phyloP scores from a whole-genome alignment of 2,113 vertebrate genomes.

The Pionites leucogaster region DNA sequence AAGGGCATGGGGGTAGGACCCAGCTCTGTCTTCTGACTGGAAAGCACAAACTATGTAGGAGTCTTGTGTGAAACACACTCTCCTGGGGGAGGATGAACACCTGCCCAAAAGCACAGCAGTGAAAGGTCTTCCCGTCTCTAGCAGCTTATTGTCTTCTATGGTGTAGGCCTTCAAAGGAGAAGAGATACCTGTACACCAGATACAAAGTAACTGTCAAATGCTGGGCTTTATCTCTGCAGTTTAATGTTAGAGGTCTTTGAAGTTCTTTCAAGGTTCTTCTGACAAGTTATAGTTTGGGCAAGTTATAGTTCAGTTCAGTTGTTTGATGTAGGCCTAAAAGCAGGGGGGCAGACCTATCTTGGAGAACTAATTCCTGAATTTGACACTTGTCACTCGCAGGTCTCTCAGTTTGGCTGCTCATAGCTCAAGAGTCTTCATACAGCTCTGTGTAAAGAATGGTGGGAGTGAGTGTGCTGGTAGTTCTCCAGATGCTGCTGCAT shows the following conservation, averaged over 20 bases:
- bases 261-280: neutral
- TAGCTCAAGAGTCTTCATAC: neutral
- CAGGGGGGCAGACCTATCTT: neutral
- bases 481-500: neutral
- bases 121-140: neutral
- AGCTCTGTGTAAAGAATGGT: neutral
- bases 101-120: neutral
- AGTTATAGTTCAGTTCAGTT: neutral
- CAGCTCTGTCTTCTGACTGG: neutral
- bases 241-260: neutral
- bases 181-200: neutral
- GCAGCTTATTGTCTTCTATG: rapidly evolving
- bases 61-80: neutral
- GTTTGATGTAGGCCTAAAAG: neutral
- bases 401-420: neutral
- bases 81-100: neutral
- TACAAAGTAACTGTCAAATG: neutral
- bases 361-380: neutral
- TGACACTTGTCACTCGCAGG: neutral
- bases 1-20: neutral
- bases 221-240: neutral
- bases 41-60: neutral
- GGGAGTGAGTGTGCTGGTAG: rapidly evolving
- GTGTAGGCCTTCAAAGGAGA: neutral
- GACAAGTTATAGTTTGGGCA: neutral